Evolutionary conservation across 2,113 vertebrate species (phyloP), one percentile per base, ranked within the genome.

Genomic region (Chrysemys picta): DNA sequence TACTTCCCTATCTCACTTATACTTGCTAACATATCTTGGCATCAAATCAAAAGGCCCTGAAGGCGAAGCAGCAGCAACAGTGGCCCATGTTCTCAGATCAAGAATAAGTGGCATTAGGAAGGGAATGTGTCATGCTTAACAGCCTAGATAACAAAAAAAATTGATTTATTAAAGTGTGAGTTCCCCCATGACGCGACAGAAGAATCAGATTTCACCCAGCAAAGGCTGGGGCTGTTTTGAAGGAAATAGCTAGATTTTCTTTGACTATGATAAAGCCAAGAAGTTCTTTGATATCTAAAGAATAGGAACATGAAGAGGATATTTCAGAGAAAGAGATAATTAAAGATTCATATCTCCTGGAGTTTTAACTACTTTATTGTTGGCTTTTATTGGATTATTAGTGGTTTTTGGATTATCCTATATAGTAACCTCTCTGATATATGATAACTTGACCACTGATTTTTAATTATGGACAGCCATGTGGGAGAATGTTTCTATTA

Each of bases 361-460:
- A 91, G 84, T 22, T 76, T 42, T 92, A 94, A 54, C 9, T 89
- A 10, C 10, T 17, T 95, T 82, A 75, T 9, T 80, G 13, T 38
- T 86, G 4, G 2, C 82, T 89, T 90, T 82, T 7, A 29, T 29
- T 91, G 1, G 59, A 86, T 84, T 96, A 65, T 88, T 49, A 94
- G 38, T 75, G 91, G 59, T 69, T 91, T 89, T 89, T 82, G 12
- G 57, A 80, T 95, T 95, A 86, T 91, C 50, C 21, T 21, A 62
- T 90, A 85, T 24, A 80, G 22, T 56, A 89, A 90, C 82, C 25
- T 86, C 53, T 47, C 75, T 80, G 84, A 93, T 19, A 78, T 27
- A 69, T 3, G 52, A 22, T 25, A 62, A 25, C 85, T 1, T 5
- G 22, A 90, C 17, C 2, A 6, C 6, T 88, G 49, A 89, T 47